Evolutionary conservation across 2,888 invertebrate genomes (phyloP), one percentile per base, ranked within the genome.

Genomic region (Phyllotreta cruciferae): DNA sequence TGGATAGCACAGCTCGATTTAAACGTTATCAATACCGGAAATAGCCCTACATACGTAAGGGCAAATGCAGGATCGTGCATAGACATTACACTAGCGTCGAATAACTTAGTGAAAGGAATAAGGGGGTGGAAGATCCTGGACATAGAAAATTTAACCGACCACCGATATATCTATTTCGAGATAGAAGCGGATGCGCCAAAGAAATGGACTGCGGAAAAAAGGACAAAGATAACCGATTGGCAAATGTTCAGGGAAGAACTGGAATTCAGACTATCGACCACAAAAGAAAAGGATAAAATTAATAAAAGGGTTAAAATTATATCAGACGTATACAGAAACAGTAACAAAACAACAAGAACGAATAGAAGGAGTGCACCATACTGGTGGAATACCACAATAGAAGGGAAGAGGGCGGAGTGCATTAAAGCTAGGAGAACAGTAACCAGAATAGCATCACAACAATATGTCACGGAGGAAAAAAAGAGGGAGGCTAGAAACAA

Each of bases 1-100:
- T 57, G 57, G 47, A 45, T 57, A 9, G 44, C 56, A 14, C 4
- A 35, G 3, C 45, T 56, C 1, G 13, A 45, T 8, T 41, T 54
- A 24, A 42, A 8, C 1, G 42, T 14, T 1, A 13, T 13, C 1
- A 55, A 55, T n/a, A 34, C 9, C 3, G 55, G 42, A 0, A 9
- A 14, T 9, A 55, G 35, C 6, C 55, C 55, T 1, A 55, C 55
- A 34, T 55, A 38, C 34, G 3, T 55, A 3, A 14, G 55, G 38
- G 10, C 10, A 4, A 13, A 55, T 1, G 13, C 14, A 0, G 1
- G 1, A 3, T 55, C 55, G 0, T 55, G 2, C 42, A 42, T 42
- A 14, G 55, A 55, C 38, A 10, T 55, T 34, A 55, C 55, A 1
- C 38, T n/a, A 7, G 41, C 42, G 1, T 24, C 55, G n/a, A 13